Evolutionary conservation across 2,113 vertebrate species (phyloP).

Genomic region (Girardinichthys multiradiatus): DNA sequence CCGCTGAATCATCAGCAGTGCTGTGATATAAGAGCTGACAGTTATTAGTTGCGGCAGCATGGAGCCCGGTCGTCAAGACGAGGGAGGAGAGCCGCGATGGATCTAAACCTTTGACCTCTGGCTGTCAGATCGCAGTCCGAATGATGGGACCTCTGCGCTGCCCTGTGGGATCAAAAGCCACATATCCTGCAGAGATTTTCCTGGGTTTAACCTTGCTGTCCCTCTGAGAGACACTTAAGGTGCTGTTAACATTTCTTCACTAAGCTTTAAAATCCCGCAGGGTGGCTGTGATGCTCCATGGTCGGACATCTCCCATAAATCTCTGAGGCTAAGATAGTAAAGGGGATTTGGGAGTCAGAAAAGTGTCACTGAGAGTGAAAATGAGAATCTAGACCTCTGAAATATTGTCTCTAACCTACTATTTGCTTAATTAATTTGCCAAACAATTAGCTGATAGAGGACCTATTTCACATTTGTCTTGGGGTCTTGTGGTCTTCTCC

Average conservation of each 20-base stretch:
- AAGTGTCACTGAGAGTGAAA: constrained; percentile 9
- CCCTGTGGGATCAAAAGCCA: background rate
- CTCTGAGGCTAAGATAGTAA: constrained; percentile 12
- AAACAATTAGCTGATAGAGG: background rate
- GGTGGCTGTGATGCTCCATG: background rate
- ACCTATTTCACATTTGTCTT: background rate
- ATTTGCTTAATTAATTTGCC: background rate
- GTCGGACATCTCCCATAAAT: constrained; percentile 16
- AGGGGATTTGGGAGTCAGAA: constrained; percentile 10
- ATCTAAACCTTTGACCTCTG: constrained; percentile 32
- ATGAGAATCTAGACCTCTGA: background rate
- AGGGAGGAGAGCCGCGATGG: background rate
- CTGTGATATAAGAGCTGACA: constrained; percentile 23
- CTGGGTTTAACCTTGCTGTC: background rate
- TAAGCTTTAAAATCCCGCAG: constrained; percentile 6
- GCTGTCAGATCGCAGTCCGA: constrained; percentile 1
- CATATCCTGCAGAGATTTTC: background rate
- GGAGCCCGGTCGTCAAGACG: background rate
- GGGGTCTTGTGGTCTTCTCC: background rate
- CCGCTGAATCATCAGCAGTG: constrained; percentile 32
- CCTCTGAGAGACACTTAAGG: constrained; percentile 25
- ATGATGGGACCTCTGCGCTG: constrained; percentile 6
- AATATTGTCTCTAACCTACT: background rate
- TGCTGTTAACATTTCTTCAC: constrained; percentile 17
- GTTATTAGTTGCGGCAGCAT: constrained; percentile 10